phyloP scores from a whole-genome alignment of 2,797 vertebrate species.

The Adelosebastes latens region DNA sequence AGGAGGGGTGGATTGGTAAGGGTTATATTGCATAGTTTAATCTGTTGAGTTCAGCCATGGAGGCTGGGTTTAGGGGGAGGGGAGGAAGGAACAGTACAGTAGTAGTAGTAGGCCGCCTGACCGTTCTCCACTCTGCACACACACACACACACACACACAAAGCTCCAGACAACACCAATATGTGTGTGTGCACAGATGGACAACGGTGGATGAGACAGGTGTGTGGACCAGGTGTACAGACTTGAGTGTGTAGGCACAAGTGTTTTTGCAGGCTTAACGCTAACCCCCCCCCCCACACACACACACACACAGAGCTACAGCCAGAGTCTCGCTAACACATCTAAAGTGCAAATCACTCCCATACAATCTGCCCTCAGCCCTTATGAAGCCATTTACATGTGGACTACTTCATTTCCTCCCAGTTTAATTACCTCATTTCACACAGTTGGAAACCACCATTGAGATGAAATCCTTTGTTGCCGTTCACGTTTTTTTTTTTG shows the following conservation, averaged over 20 bases:
- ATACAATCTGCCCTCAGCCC: conserved; percentile 58
- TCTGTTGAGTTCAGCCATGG: conserved; percentile 81
- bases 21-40: conserved; percentile 87
- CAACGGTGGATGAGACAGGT: conserved; percentile 59
- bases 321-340: conserved; percentile 37
- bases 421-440: conserved; percentile 63
- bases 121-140: conserved; percentile 47
- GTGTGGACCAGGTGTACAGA: conserved; percentile 61
- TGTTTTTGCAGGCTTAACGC: conserved; percentile 48
- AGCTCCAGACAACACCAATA: conserved; percentile 36
- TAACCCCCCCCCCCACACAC: background rate
- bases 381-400: conserved; percentile 54
- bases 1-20: conserved; percentile 74
- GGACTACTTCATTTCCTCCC: conserved; percentile 49
- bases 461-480: conserved; percentile 53
- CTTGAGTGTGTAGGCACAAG: conserved; percentile 34
- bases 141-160: conserved; percentile 3
- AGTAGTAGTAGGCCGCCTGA: conserved; percentile 56
- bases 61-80: conserved; percentile 66
- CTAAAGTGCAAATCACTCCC: conserved; percentile 40
- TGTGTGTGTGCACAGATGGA: conserved; percentile 63
- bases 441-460: conserved; percentile 41
- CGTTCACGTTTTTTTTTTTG: conserved; percentile 34
- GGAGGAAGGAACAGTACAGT: conserved; percentile 62
- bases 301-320: background rate